These are phyloP conservation scores for Ambastaia sidthimunki DNA, from an alignment of 2,797 vertebrate genomes.

Conservation along the genomic window DNA sequence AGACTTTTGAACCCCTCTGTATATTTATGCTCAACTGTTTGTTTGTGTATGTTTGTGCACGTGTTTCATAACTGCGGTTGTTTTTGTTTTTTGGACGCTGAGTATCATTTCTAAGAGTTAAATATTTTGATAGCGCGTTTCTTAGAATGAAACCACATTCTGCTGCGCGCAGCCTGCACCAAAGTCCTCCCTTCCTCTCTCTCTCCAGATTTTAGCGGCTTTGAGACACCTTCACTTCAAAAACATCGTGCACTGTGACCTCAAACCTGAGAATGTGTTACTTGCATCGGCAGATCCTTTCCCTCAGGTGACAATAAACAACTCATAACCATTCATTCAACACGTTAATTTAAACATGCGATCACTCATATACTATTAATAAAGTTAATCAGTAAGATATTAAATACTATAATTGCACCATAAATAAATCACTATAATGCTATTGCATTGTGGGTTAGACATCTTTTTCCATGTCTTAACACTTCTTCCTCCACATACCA, in stretches of 20 bases:
- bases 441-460: background rate
- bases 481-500: conserved; percentile 52
- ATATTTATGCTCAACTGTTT: background rate
- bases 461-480: conserved; percentile 32
- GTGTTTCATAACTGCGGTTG: background rate
- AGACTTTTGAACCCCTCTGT: too few species aligned
- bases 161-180: background rate
- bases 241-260: conserved; percentile 92
- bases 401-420: too few species aligned
- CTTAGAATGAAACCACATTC: background rate
- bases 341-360: background rate
- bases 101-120: background rate
- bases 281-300: conserved; percentile 79
- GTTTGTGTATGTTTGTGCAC: conserved; percentile 4
- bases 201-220: conserved; percentile 85
- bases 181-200: background rate
- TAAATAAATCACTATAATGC: background rate
- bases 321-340: background rate
- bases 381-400: background rate
- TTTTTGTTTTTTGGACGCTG: background rate
- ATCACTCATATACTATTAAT: background rate
- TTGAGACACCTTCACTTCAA: conserved; percentile 90
- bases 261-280: conserved; percentile 92
- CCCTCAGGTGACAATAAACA: conserved; percentile 78
- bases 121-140: background rate